A percentile compares a stretch with the other conserved stretches of the same genome.
Conservation (phyloP, 2,797 vertebrate species). For the Lateolabrax maculatus region DNA sequence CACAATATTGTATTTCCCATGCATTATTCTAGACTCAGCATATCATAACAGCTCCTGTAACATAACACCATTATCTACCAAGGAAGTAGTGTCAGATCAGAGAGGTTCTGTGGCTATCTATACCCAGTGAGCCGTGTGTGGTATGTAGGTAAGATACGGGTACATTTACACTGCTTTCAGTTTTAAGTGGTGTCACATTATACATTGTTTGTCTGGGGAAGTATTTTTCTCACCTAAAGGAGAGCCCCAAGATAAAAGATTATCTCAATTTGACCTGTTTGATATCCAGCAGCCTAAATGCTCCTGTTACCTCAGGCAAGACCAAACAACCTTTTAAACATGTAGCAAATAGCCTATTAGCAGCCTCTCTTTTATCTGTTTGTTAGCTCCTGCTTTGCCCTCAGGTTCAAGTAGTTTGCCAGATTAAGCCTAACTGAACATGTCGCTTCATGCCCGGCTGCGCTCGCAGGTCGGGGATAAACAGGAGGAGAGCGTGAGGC, state of each 20-base stretch:
- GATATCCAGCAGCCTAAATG: conserved; percentile 17
- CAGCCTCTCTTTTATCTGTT: conserved; percentile 19
- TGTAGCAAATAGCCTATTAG: neutral
- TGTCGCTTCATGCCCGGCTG: conserved; percentile 40
- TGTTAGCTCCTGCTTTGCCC: conserved; percentile 1
- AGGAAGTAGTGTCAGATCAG: conserved; percentile 13
- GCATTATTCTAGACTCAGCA: conserved; percentile 42
- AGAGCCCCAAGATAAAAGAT: conserved; percentile 9
- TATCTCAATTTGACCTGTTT: conserved; percentile 11
- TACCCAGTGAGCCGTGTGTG: conserved; percentile 24
- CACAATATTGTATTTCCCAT: conserved; percentile 56
- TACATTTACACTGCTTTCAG: conserved; percentile 48
- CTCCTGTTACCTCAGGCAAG: conserved; percentile 15
- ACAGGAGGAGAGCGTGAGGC: conserved; percentile 78
- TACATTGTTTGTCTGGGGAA: neutral
- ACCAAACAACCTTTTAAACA: conserved; percentile 31
- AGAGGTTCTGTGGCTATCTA: neutral
- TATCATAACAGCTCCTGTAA: conserved; percentile 52
- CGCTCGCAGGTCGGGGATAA: conserved; percentile 69
- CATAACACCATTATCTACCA: conserved; percentile 45
- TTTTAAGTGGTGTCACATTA: conserved; percentile 36
- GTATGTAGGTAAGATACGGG: conserved; percentile 20
- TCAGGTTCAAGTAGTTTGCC: conserved; percentile 34
- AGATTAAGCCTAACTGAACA: conserved; percentile 54
- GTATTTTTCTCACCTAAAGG: neutral